Evolutionary conservation across 2,888 invertebrate genomes (phyloP).

Genomic region (Tinea pellionella): DNA sequence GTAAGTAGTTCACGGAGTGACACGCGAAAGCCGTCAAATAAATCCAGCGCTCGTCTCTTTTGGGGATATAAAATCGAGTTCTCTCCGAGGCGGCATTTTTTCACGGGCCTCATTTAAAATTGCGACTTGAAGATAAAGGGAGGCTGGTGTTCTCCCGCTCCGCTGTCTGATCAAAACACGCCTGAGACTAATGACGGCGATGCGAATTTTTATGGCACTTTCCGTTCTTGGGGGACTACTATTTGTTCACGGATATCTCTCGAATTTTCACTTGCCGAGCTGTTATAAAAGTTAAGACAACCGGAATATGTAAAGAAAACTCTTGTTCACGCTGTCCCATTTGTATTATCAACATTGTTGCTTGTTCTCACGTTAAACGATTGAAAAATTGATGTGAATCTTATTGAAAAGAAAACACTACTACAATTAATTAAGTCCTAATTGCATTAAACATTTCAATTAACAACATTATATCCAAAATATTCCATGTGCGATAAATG

Average conservation of each 20-base stretch:
- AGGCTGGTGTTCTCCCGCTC: constrained; percentile 24
- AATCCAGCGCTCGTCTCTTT: constrained; percentile 25
- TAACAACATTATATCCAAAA: neutral
- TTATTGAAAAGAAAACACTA: too few relatives aligned
- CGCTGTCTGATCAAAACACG: constrained; percentile 43
- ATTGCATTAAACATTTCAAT: too few relatives aligned
- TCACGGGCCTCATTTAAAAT: constrained; percentile 35
- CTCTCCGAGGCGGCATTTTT: constrained; percentile 32
- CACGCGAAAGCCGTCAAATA: constrained; percentile 17
- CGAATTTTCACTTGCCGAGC: constrained; percentile 45
- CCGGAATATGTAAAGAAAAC: constrained; percentile 28
- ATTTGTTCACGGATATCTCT: constrained; percentile 48
- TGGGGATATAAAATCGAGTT: constrained; percentile 35
- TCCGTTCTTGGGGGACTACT: constrained; percentile 46
- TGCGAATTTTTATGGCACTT: constrained; percentile 58
- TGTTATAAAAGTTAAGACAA: constrained; percentile 44
- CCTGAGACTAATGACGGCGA: constrained; percentile 59
- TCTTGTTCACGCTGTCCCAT: neutral
- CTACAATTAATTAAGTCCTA: too few relatives aligned
- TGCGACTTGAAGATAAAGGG: constrained; percentile 41
- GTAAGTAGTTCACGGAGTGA: constrained; percentile 11
- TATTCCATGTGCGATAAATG: neutral
- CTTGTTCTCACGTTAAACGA: too few relatives aligned
- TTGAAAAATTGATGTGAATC: too few relatives aligned
- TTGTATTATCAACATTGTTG: neutral